A percentile compares a stretch with the other conserved stretches of the same genome.
Evolutionary conservation across 2,888 invertebrate genomes (phyloP).

Genomic region (Nebria salina): DNA sequence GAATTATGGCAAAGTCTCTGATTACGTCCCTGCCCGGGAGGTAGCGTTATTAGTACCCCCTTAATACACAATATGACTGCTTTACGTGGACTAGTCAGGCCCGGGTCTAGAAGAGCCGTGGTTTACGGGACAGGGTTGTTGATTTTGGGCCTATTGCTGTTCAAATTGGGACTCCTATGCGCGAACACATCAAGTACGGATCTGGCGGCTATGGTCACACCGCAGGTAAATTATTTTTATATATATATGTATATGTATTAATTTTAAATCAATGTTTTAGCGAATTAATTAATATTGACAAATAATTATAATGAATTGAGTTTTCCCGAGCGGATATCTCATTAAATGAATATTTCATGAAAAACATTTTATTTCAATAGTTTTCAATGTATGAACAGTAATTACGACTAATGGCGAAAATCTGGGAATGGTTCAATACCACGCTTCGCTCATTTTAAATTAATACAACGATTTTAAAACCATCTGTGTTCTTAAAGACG

Average conservation of each 20-base stretch:
- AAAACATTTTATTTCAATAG: background rate
- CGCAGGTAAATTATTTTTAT: slow-evolving; percentile 29
- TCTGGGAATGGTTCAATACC: background rate
- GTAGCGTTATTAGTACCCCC: slow-evolving; percentile 20
- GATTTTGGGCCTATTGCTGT: slow-evolving; percentile 22
- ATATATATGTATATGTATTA: background rate
- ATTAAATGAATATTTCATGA: background rate
- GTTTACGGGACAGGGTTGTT: slow-evolving; percentile 27
- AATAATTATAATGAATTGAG: background rate
- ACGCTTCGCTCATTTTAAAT: background rate
- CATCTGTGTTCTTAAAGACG: background rate
- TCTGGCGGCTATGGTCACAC: slow-evolving; percentile 33
- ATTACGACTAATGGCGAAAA: background rate
- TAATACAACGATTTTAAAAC: background rate
- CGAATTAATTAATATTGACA: background rate
- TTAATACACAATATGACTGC: slow-evolving; percentile 38
- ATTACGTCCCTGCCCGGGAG: background rate
- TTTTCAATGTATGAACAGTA: background rate
- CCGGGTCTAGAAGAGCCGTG: slow-evolving; percentile 40
- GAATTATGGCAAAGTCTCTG: slow-evolving; percentile 8
- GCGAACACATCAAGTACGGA: slow-evolving; percentile 33
- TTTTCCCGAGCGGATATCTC: background rate
- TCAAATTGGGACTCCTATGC: slow-evolving; percentile 37
- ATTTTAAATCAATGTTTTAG: background rate
- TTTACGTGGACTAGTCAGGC: slow-evolving; percentile 34